Evolutionary conservation across 2,797 vertebrate species (phyloP), one percentile per base, ranked within the genome.

Genomic region (Enteromius fasciolatus): DNA sequence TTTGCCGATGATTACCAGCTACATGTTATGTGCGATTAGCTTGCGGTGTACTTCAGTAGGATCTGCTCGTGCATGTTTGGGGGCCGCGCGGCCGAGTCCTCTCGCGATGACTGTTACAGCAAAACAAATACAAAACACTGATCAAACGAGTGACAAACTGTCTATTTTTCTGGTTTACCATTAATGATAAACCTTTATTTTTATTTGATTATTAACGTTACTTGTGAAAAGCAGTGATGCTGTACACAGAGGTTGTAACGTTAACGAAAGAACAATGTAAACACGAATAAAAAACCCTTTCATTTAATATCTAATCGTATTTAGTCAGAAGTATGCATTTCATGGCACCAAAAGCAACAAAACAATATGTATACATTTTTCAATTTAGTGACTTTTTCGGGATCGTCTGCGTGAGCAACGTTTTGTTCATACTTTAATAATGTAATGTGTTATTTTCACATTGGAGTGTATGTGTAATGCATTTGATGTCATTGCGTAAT

Each of bases 51-150:
- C 8, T 10, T 44, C 70, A 33, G 63, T 36, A 18, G 61, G 44
- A 25, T 72, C 20, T 23, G 20, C 3, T 33, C 28, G 50, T 50
- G 28, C 44, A 11, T n/a, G 14, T 57, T 23, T 74, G 20, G 39
- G 64, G 64, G 39, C 75, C 75, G 63, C 48, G 73, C 64, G 50
- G 59, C 46, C 23, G 76, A 78, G 20, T 68, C 4, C 31, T 67
- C 12, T 33, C 12, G 25, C 28, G 7, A 28, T 3, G 69, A 61
- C 18, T 63, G 36, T 18, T 68, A 23, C 2, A 17, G 9, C 31
- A 17, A 73, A 33, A 48, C 41, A 69, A 69, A 64, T 1, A 8
- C 1, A 73, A 18, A 80, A 48, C 36, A 72, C 25, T 0, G 59
- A 39, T 23, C 12, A 48, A 33, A 78, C 61, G 11, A 64, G 59